Conservation (phyloP, 2,888 invertebrate species). For the Ophion slaviceki region DNA sequence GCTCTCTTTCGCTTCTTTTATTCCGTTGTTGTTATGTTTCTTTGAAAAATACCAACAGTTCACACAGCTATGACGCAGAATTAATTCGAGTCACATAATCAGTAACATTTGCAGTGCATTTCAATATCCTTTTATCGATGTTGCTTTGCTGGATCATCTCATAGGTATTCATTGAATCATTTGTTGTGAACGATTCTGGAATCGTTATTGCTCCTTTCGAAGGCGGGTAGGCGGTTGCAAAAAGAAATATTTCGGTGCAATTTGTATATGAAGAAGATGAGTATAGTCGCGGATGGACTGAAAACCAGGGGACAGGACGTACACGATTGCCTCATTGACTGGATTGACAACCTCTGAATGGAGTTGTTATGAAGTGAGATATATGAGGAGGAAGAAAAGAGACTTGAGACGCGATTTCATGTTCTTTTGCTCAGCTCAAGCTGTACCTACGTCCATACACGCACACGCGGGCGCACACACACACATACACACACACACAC, state of each 20-base stretch:
- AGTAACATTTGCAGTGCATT: background rate
- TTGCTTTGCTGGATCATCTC: too few species aligned
- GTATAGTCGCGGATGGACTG: conserved; percentile 43
- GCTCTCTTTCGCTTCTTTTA: background rate
- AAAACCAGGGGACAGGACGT: conserved; percentile 77
- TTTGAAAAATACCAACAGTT: too few species aligned
- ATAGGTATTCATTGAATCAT: too few species aligned
- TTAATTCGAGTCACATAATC: too few species aligned
- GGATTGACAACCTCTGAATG: conserved; percentile 80
- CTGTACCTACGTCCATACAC: background rate
- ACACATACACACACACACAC: background rate
- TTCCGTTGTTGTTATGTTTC: background rate
- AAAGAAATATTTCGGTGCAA: conserved; percentile 25
- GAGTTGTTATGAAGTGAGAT: conserved; percentile 77
- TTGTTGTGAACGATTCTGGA: too few species aligned
- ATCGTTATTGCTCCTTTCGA: too few species aligned
- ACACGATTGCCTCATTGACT: conserved; percentile 82
- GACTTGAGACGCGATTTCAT: conserved; percentile 56
- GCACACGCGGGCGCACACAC: background rate
- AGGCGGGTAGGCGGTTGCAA: background rate
- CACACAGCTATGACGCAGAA: too few species aligned
- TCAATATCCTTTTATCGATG: too few species aligned
- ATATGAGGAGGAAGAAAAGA: conserved; percentile 56
- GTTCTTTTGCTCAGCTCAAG: conserved; percentile 60
- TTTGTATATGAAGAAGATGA: conserved; percentile 23